These are phyloP conservation scores for Iselma pallidipennis DNA, from an alignment of 2,888 invertebrate genomes.

Conservation along the genomic window DNA sequence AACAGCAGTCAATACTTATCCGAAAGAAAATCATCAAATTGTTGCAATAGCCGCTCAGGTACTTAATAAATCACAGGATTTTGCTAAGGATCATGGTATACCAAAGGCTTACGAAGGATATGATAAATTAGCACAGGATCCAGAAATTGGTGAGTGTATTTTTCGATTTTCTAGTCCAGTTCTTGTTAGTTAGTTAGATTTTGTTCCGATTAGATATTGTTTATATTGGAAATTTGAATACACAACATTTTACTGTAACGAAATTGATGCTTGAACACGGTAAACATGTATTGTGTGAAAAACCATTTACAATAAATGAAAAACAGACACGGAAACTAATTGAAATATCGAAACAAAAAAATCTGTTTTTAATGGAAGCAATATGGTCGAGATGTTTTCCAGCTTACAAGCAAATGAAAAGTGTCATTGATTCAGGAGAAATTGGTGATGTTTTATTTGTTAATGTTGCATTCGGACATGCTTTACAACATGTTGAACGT, in stretches of 20 bases:
- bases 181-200: no score
- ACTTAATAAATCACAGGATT: conserved; percentile 70
- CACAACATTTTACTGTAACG: conserved; percentile 71
- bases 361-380: conserved; percentile 84
- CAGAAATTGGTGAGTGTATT: conserved; percentile 69
- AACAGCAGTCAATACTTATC: conserved; percentile 65
- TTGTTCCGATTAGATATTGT: conserved; percentile 73
- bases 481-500: conserved; percentile 62
- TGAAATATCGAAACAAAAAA: conserved; percentile 68
- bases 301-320: conserved; percentile 81
- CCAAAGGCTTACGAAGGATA: conserved; percentile 75
- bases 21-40: conserved; percentile 69
- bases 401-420: conserved; percentile 68
- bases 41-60: conserved; percentile 80
- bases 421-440: conserved; percentile 66
- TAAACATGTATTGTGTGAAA: conserved; percentile 90
- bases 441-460: conserved; percentile 75
- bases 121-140: conserved; percentile 71
- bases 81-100: conserved; percentile 76
- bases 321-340: conserved; percentile 74
- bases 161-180: background rate
- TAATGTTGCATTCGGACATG: conserved; percentile 70
- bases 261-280: conserved; percentile 77
- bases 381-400: conserved; percentile 91
- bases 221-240: conserved; percentile 80